Conservation (phyloP, 1,140 invertebrate genomes). For the Forficula auricularia region DNA sequence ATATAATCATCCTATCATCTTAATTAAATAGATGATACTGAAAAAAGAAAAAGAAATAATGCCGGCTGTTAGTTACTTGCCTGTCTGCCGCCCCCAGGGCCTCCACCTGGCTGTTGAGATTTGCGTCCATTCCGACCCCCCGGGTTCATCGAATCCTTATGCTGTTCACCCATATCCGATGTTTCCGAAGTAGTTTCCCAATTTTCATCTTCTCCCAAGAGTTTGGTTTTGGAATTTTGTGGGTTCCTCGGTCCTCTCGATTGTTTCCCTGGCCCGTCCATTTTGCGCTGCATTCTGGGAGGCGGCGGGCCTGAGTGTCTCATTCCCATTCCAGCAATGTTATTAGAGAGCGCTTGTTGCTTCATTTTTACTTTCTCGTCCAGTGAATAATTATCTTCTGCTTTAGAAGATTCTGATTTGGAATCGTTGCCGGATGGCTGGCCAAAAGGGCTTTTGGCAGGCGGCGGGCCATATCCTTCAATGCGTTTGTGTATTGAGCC, state of each 20-base stretch:
- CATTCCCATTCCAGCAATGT: constrained; percentile 31
- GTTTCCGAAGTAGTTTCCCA: constrained; percentile 50
- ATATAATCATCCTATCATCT: too few species aligned
- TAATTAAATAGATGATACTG: too few species aligned
- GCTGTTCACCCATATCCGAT: background rate
- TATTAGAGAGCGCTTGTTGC: constrained; percentile 44
- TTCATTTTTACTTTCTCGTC: constrained; percentile 51
- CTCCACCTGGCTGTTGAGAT: constrained; percentile 18
- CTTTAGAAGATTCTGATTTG: background rate
- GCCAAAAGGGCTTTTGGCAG: constrained; percentile 52
- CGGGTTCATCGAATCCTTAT: constrained; percentile 27
- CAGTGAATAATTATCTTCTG: constrained; percentile 25
- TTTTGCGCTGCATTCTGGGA: constrained; percentile 1
- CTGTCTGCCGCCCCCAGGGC: too few species aligned
- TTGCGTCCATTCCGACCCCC: constrained; percentile 21
- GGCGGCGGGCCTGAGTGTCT: constrained; percentile 3
- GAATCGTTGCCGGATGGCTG: constrained; percentile 18
- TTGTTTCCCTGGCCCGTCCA: constrained; percentile 1
- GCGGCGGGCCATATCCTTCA: constrained; percentile 52
- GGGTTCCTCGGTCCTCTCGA: constrained; percentile 7
- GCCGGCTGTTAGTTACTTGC: constrained; percentile 13
- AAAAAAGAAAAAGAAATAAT: too few species aligned
- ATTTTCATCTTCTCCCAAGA: constrained; percentile 35
- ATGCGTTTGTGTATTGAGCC: constrained; percentile 37
- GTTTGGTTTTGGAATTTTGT: background rate